Evolutionary conservation across 2,113 vertebrate genomes (phyloP).

Genomic region (Lepus europaeus): DNA sequence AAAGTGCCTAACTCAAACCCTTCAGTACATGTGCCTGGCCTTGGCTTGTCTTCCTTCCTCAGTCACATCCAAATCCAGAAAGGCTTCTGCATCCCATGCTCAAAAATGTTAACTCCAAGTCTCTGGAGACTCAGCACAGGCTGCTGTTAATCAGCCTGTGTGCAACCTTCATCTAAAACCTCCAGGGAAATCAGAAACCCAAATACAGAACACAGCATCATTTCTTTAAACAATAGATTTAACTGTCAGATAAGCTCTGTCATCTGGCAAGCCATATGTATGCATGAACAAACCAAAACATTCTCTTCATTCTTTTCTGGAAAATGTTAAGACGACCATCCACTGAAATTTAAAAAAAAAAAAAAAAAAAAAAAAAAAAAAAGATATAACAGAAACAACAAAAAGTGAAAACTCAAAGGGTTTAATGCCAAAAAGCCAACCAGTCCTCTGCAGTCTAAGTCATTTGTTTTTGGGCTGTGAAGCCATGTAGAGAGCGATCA

Average conservation of each 20-base stretch:
- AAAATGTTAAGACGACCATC: slow-evolving; percentile 56
- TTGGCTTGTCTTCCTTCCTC: slow-evolving; percentile 23
- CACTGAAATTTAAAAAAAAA: neutral
- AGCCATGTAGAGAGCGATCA: slow-evolving; percentile 95
- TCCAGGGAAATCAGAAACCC: slow-evolving; percentile 60
- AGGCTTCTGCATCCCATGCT: neutral
- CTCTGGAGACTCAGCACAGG: neutral
- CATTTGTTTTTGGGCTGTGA: slow-evolving; percentile 90
- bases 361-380: neutral
- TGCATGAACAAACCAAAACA: slow-evolving; percentile 55
- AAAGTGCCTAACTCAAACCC: neutral
- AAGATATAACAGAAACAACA: neutral
- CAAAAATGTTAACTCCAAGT: neutral
- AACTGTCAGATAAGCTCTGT: slow-evolving; percentile 48
- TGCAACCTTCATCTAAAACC: neutral
- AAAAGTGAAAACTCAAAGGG: slow-evolving; percentile 62
- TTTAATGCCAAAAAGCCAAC: slow-evolving; percentile 53
- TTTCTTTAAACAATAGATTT: slow-evolving; percentile 15
- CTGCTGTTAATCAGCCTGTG: neutral
- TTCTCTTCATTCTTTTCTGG: slow-evolving; percentile 15
- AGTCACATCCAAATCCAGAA: slow-evolving; percentile 58
- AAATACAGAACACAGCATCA: neutral
- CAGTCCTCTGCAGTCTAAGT: slow-evolving; percentile 71
- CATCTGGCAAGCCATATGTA: slow-evolving; percentile 47
- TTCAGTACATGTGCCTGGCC: neutral